Evolutionary conservation across 2,888 invertebrate species (phyloP).

Genomic region (Sarcophaga subvicina): DNA sequence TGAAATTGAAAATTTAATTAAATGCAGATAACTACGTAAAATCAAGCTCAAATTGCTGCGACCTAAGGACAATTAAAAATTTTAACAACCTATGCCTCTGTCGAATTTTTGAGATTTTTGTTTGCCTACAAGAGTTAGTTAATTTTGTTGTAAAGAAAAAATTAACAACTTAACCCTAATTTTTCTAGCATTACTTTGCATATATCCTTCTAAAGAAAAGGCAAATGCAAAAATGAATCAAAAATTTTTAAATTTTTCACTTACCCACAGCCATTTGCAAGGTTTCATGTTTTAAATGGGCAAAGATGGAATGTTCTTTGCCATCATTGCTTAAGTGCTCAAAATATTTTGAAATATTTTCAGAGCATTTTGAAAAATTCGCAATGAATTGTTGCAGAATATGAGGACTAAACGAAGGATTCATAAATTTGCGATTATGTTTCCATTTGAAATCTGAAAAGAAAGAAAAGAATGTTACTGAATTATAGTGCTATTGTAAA

Average conservation of each 20-base stretch:
- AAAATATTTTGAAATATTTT: slow-evolving; percentile 14
- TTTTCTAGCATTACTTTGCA: too few relatives aligned
- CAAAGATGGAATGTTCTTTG: slow-evolving; percentile 34
- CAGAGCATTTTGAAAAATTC: slow-evolving; percentile 4
- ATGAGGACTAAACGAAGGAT: slow-evolving; percentile 35
- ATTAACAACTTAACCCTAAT: too few relatives aligned
- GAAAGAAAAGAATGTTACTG: background rate
- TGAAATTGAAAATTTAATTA: background rate
- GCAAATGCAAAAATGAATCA: background rate
- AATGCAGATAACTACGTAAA: too few relatives aligned
- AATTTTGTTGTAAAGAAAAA: too few relatives aligned
- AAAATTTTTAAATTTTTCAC: background rate
- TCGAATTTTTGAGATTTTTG: too few relatives aligned
- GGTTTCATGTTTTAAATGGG: slow-evolving; percentile 11
- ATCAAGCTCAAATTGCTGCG: too few relatives aligned
- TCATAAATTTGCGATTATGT: slow-evolving; percentile 59
- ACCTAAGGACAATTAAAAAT: too few relatives aligned
- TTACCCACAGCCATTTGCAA: slow-evolving; percentile 49
- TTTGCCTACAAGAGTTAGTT: too few relatives aligned
- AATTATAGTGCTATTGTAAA: too few relatives aligned
- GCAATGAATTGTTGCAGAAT: slow-evolving; percentile 10
- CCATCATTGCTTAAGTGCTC: background rate
- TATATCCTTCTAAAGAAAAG: too few relatives aligned
- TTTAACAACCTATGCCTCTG: too few relatives aligned
- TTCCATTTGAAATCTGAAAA: slow-evolving; percentile 52